Conservation (phyloP, 2,113 vertebrate genomes). For the Pelodiscus sinensis region DNA sequence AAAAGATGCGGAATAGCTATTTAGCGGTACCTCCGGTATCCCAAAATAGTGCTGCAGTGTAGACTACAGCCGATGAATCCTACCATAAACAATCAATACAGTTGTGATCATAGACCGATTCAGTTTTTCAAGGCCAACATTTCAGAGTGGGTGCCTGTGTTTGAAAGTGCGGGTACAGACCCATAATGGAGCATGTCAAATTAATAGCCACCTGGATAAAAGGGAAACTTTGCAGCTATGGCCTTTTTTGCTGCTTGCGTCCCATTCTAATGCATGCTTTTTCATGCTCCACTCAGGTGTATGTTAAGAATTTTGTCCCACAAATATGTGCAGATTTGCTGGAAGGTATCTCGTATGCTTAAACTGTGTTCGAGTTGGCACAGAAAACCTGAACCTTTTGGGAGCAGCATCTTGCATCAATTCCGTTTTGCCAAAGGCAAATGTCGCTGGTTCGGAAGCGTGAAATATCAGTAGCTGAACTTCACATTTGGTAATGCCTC, state of each 20-base stretch:
- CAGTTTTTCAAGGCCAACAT: background rate
- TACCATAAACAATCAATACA: background rate
- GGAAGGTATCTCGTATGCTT: background rate
- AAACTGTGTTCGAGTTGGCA: background rate
- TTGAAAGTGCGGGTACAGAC: background rate
- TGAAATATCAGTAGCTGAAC: background rate
- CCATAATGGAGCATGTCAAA: background rate
- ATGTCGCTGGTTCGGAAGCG: background rate
- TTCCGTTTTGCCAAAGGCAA: background rate
- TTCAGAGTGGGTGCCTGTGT: background rate
- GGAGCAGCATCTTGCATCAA: background rate
- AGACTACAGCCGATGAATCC: background rate
- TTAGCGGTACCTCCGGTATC: no score
- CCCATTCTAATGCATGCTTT: background rate
- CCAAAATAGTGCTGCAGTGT: no score
- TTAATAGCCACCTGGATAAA: background rate
- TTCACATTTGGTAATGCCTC: background rate
- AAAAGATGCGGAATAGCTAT: no score
- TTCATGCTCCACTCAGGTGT: background rate
- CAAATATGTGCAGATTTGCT: background rate
- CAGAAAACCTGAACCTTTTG: background rate
- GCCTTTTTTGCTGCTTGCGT: background rate
- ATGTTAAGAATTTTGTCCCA: background rate
- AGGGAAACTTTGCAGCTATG: background rate
- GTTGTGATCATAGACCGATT: background rate